Evolutionary conservation across 2,113 vertebrate genomes (phyloP).

Genomic region (Larimichthys polyactis): DNA sequence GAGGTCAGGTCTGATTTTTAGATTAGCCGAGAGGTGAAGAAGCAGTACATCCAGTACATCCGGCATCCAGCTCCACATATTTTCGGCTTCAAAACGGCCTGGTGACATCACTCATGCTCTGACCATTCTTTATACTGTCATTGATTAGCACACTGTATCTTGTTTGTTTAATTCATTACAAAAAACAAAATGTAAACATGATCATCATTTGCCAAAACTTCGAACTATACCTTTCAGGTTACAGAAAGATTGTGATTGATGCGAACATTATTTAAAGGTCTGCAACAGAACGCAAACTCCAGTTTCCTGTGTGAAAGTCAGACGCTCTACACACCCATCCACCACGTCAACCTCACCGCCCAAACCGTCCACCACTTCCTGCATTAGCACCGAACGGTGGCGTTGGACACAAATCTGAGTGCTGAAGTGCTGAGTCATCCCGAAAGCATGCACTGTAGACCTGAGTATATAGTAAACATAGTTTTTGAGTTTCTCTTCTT

Average conservation of each 20-base stretch:
- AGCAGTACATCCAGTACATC: no score
- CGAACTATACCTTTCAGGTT: neutral
- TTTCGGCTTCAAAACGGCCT: no score
- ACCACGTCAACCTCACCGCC: neutral
- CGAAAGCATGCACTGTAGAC: neutral
- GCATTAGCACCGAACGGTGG: neutral
- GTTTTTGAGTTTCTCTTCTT: conserved; percentile 16
- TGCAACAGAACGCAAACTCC: neutral
- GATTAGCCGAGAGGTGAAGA: no score
- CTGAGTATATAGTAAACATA: neutral
- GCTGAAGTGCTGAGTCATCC: neutral
- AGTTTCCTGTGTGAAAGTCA: neutral
- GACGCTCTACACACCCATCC: neutral
- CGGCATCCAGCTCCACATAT: no score
- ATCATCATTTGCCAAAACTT: neutral
- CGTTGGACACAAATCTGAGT: neutral
- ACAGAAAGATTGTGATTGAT: neutral
- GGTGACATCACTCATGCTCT: no score
- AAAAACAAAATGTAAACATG: no score
- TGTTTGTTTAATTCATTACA: no score
- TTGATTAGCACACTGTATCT: no score
- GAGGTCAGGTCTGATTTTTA: no score
- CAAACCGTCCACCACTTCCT: neutral
- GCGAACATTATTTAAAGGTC: neutral
- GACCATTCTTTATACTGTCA: no score